phyloP scores from a whole-genome alignment of 2,113 vertebrate species.

The Melanocharis versteri region DNA sequence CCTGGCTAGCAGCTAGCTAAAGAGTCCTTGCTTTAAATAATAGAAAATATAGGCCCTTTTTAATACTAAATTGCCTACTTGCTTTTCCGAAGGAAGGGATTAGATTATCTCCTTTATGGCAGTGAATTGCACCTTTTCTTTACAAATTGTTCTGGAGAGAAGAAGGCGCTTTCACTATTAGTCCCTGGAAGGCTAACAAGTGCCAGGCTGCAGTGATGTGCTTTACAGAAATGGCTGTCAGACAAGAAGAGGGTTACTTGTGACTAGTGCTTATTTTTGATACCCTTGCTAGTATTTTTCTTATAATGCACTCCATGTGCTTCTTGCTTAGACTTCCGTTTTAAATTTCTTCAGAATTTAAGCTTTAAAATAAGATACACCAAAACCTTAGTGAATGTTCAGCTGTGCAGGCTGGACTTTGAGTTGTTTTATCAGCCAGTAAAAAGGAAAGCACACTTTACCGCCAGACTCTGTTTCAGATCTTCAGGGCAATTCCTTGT shows the following conservation, averaged over 20 bases:
- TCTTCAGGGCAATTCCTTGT: background rate
- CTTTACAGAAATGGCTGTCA: background rate
- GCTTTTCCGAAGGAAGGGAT: background rate
- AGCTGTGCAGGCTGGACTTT: background rate
- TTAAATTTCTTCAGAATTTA: background rate
- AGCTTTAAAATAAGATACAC: background rate
- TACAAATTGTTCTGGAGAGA: background rate
- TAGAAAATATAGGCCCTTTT: background rate
- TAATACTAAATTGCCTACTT: background rate
- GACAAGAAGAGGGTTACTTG: background rate
- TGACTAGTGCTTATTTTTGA: background rate
- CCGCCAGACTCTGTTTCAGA: background rate
- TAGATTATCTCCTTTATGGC: background rate
- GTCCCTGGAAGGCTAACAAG: background rate
- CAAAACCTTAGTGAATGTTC: background rate
- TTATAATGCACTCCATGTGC: background rate
- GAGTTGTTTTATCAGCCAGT: background rate
- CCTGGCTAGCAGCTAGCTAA: background rate
- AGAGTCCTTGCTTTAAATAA: background rate
- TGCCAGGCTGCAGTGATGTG: background rate
- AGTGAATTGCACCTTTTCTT: background rate
- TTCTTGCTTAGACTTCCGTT: background rate
- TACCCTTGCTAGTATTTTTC: background rate
- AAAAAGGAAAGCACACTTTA: background rate
- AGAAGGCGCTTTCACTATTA: background rate